Percentiles rank a stretch among this genome's conserved stretches.
Evolutionary conservation across 2,797 vertebrate genomes (phyloP).

Genomic region (Pempheris klunzingeri): DNA sequence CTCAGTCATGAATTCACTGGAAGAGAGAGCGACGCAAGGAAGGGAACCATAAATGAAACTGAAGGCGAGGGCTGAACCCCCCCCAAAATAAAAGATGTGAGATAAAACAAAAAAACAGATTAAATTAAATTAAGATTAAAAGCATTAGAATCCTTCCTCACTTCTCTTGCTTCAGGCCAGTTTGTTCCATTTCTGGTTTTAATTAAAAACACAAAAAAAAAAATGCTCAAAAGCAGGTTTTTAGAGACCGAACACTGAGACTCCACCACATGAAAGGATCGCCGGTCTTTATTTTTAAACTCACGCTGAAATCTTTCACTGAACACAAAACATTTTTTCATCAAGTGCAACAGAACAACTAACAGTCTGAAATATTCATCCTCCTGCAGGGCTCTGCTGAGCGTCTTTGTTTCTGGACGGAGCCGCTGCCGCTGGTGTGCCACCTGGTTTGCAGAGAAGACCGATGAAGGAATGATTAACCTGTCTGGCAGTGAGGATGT

Average conservation of each 20-base stretch:
- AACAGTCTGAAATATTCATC: conserved; percentile 32
- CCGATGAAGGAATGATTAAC: conserved; percentile 84
- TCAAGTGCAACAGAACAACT: neutral
- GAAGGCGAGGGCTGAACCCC: too few relatives aligned
- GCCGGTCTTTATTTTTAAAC: neutral
- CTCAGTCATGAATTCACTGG: neutral
- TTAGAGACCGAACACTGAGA: neutral
- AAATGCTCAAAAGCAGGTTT: conserved; percentile 27
- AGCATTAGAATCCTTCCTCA: neutral
- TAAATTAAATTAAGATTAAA: neutral
- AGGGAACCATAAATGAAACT: neutral
- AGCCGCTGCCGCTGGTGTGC: neutral
- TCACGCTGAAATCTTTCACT: neutral
- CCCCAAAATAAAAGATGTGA: neutral
- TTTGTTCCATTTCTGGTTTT: conserved; percentile 27
- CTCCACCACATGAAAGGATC: conserved; percentile 29
- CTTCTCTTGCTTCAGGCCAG: conserved; percentile 10
- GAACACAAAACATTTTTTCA: conserved; percentile 23
- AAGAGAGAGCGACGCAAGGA: neutral
- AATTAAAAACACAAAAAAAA: conserved; percentile 39
- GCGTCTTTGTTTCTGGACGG: conserved; percentile 30
- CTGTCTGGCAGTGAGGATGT: conserved; percentile 17
- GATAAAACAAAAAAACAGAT: neutral
- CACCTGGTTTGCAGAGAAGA: conserved; percentile 63
- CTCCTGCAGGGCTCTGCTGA: conserved; percentile 30